Evolutionary conservation across 2,888 invertebrate genomes (phyloP).

Genomic region (Anorthoa munda): DNA sequence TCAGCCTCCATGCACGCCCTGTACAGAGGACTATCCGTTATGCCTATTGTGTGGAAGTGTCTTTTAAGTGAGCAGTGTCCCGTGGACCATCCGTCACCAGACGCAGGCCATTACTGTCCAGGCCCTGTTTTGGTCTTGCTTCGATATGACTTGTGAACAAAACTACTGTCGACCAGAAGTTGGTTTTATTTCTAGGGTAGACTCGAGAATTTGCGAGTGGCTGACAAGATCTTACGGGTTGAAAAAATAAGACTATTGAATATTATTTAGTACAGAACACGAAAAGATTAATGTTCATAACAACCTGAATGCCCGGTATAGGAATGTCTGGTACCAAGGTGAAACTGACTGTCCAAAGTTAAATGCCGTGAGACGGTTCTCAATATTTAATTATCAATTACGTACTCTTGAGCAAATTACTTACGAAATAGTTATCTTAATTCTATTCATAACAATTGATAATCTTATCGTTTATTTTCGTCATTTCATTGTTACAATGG

Average conservation of each 20-base stretch:
- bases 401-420: constrained; percentile 18
- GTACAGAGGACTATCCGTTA: too few relatives aligned
- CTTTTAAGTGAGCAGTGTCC: too few relatives aligned
- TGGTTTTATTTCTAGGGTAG: background rate
- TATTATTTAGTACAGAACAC: background rate
- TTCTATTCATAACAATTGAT: constrained; percentile 34
- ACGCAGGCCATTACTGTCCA: too few relatives aligned
- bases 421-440: constrained; percentile 12
- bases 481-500: constrained; percentile 14
- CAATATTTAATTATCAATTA: constrained; percentile 20
- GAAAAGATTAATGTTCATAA: constrained; percentile 8
- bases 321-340: constrained; percentile 33
- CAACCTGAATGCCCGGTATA: constrained; percentile 14
- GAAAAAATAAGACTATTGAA: background rate
- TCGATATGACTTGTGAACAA: background rate
- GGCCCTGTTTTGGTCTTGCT: background rate
- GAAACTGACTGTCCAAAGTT: constrained; percentile 24
- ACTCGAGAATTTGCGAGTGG: background rate
- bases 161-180: background rate
- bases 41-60: too few relatives aligned
- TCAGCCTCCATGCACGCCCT: too few relatives aligned
- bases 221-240: background rate
- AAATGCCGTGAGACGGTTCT: constrained; percentile 25
- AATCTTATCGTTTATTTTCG: constrained; percentile 33
- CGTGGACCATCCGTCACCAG: too few relatives aligned